phyloP scores from a whole-genome alignment of 2,113 vertebrate species.

The Pygoscelis antarcticus region DNA sequence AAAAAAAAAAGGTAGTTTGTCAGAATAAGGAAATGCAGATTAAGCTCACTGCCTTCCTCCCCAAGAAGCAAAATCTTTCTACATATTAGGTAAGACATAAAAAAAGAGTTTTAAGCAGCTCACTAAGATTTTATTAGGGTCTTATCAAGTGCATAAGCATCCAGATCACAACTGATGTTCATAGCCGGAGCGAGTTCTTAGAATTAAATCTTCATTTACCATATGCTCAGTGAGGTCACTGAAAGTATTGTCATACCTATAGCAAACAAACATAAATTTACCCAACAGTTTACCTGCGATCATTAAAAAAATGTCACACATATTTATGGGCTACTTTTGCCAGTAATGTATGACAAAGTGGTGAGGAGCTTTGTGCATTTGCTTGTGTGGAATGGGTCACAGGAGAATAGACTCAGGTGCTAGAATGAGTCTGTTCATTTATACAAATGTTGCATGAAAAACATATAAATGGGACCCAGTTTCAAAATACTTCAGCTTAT shows the following conservation, averaged over 20 bases:
- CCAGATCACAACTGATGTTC: neutral
- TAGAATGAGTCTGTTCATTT: neutral
- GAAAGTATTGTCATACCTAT: neutral
- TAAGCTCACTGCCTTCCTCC: neutral
- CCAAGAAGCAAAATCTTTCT: neutral
- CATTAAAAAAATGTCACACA: neutral
- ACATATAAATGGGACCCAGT: neutral
- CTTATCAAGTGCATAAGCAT: neutral
- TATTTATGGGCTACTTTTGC: neutral
- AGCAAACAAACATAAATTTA: neutral
- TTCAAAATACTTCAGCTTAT: neutral
- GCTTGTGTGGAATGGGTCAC: neutral
- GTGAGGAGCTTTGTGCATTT: neutral
- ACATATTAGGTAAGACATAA: neutral
- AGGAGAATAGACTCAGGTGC: neutral
- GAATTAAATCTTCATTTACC: neutral
- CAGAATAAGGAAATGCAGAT: neutral
- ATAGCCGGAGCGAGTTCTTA: neutral
- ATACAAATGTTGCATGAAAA: neutral
- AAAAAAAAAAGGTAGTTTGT: constrained; percentile 23
- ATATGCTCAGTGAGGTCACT: neutral
- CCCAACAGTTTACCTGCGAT: neutral
- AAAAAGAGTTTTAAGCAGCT: neutral
- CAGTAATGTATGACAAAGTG: neutral
- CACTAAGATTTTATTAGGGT: neutral